Evolutionary conservation across 1,140 invertebrate genomes (phyloP), one percentile per base, ranked within the genome.

Genomic region (Polypedilum pembai): DNA sequence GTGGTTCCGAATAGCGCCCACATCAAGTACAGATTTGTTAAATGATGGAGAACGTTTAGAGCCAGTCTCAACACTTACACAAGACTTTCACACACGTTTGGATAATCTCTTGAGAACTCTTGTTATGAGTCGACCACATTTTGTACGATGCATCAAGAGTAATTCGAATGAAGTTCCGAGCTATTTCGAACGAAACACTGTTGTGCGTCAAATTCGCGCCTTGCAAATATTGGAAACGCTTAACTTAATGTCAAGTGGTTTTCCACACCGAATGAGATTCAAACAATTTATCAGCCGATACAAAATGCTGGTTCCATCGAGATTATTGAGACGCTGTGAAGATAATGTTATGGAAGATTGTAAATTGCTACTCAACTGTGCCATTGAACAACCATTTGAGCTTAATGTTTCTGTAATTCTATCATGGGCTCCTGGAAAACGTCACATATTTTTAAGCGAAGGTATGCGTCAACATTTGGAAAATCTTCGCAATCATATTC

Each of bases 181-280:
- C 78, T 85, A 88, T 76, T 94, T 96, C 79, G 94, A 96, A 79
- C 86, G 93, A 41, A 84, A 86, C 17, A 88, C 90, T 1, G 91
- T 96, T 15, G 92, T 94, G 79, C 79, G 82, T 7, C 85, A 98
- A 85, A 92, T 97, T 75, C 86, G 94, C 40, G 93, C 94, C 0
- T 85, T 98, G 40, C 95, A 97, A 84, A 90, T 96, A n/a, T 83
- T 96, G 20, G 94, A 97, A 84, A 97, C 95, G 33, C 94, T 96
- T 17, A 95, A 96, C 82, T 83, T 98, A 40, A 97, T 97, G 94
- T 94, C 94, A 17, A 90, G 90, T 76, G 91, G 94, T 8, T 95
- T 94, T 82, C 94, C 95, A 7, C 95, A 98, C 83, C 87, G 95
- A 76, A 96, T 97, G 93, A 86, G 94, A 33, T 97, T 96, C 82